These are phyloP conservation scores for Lysandra bellargus DNA, from an alignment of 2,888 invertebrate genomes.

Conservation along the genomic window DNA sequence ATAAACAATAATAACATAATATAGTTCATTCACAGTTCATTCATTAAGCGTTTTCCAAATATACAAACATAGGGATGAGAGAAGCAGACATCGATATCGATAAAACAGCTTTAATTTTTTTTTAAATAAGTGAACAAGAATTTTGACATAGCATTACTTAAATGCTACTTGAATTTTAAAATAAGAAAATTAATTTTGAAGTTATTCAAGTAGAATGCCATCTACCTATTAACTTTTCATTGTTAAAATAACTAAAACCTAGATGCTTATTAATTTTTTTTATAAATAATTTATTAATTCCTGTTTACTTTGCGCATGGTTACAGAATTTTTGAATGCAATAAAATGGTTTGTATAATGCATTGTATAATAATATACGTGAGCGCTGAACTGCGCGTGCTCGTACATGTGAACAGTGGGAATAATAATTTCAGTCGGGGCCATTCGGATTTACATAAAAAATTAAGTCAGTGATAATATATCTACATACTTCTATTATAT, in stretches of 20 bases:
- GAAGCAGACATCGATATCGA: background rate
- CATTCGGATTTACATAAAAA: constrained; percentile 16
- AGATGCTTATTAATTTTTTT: background rate
- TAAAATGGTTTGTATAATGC: too few species aligned
- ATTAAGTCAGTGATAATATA: constrained; percentile 1
- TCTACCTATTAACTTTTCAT: too few species aligned
- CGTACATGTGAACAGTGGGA: constrained; percentile 2
- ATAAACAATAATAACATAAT: background rate
- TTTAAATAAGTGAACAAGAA: too few species aligned
- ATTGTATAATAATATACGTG: background rate
- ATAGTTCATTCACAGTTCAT: constrained; percentile 18
- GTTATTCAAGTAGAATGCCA: too few species aligned
- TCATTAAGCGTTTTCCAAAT: constrained; percentile 11
- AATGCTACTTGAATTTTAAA: too few species aligned
- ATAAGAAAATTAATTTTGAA: too few species aligned
- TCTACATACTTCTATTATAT: background rate
- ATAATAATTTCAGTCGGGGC: constrained; percentile 9
- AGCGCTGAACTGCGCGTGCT: background rate
- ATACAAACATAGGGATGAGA: background rate
- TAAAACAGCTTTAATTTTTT: background rate
- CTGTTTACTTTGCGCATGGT: background rate
- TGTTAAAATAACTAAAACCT: too few species aligned
- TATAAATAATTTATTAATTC: background rate
- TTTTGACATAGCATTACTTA: too few species aligned
- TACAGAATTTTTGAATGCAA: background rate